Conservation (phyloP, 2,888 invertebrate genomes). For the Synergus gifuensis region DNA sequence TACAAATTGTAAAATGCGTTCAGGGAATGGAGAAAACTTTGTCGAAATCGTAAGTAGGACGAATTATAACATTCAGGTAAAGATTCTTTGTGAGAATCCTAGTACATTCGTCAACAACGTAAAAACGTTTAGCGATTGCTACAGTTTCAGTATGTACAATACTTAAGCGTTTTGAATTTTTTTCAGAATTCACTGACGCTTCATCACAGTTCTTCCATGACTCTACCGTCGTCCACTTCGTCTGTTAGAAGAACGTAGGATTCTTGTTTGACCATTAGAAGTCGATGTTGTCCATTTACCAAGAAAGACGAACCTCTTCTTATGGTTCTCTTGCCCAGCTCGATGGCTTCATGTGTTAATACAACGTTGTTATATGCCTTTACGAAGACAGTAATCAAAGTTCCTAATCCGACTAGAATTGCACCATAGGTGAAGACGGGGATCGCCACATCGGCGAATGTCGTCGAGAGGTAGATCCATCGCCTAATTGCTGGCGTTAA, state of each 20-base stretch:
- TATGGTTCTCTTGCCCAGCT: slow-evolving; percentile 86
- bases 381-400: slow-evolving; percentile 84
- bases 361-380: slow-evolving; percentile 88
- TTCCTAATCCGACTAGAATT: slow-evolving; percentile 84
- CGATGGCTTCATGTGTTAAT: slow-evolving; percentile 86
- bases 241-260: slow-evolving; percentile 79
- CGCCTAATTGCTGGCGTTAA: slow-evolving; percentile 88
- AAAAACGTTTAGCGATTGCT: not conserved
- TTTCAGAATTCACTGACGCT: slow-evolving; percentile 43
- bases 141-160: not conserved
- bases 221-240: slow-evolving; percentile 56
- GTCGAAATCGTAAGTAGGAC: not conserved
- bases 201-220: slow-evolving; percentile 18
- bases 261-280: slow-evolving; percentile 80
- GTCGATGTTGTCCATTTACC: slow-evolving; percentile 81
- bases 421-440: slow-evolving; percentile 86
- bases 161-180: not conserved
- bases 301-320: slow-evolving; percentile 83
- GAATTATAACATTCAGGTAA: slow-evolving; percentile 1
- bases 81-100: not conserved
- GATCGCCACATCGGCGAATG: slow-evolving; percentile 85
- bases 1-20: not conserved
- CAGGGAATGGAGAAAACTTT: not conserved
- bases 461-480: slow-evolving; percentile 90
- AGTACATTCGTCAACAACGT: not conserved